Evolutionary conservation across 2,888 invertebrate genomes (phyloP), one percentile per base, ranked within the genome.

Genomic region (Pammene fasciana): DNA sequence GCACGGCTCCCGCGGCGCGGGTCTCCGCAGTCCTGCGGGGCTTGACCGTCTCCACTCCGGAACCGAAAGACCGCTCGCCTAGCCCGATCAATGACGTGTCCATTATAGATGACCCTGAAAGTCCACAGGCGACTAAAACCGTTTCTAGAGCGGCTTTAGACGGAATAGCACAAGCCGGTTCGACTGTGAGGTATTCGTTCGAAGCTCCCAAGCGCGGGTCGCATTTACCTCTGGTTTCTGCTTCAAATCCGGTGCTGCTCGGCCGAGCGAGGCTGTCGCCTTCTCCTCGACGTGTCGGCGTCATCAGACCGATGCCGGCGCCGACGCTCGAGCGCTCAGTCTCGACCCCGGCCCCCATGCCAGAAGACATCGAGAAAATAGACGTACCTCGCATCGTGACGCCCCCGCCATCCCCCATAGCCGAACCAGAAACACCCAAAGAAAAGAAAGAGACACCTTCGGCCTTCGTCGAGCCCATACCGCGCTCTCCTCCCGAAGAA

Each of bases 101-200:
- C 13, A 79, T 79, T 70, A 76, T 76, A 66, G 82, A 78, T 62
- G 82, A 84, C 64, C 73, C 79, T 11, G 86, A 82, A 65, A 75
- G 75, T 5, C 75, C 86, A 36, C 84, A 16, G 73, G 75, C 16
- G 78, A 80, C 87, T 11, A 68, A 68, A 56, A 68, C 68, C 0
- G 68, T 68, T 5, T 64, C 68, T n/a, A 50, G 59, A n/a, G 68
- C 68, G 4, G 93, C 94, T 16, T 76, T 94, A 66, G 94, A 94
- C 16, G 80, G 95, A 76, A 95, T 96, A 78, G 93, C 95, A 43
- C 94, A 94, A 83, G 95, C 95, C 68, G 95, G 95, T n/a, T 93
- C 93, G 67, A 94, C 94, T 16, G 92, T 95, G 76, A 94, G 95
- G 72, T 96, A 94, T 81, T 91, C 93, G 68, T 95, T 95, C 80